Evolutionary conservation across 1,140 invertebrate species (phyloP).

Genomic region (Saccostrea glomerata): DNA sequence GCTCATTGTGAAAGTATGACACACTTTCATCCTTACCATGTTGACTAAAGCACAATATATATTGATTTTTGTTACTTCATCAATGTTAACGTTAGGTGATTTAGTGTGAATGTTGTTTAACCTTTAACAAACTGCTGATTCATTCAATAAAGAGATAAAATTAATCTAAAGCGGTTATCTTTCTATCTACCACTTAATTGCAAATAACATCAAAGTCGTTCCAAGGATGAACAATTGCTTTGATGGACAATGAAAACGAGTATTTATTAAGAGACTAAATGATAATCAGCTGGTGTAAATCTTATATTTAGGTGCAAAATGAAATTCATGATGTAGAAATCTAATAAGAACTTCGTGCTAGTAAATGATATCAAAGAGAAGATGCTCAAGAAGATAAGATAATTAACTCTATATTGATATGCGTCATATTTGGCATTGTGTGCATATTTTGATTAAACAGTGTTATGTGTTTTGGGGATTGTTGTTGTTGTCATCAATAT

Average conservation of each 20-base stretch:
- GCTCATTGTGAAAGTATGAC: too few relatives aligned
- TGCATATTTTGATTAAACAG: neutral
- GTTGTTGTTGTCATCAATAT: neutral
- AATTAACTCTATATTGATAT: neutral
- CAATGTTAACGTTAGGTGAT: neutral
- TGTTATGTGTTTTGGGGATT: neutral
- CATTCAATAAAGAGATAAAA: neutral
- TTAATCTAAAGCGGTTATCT: slow-evolving; percentile 29
- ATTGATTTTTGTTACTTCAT: slow-evolving; percentile 2
- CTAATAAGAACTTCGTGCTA: neutral
- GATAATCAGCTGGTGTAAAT: neutral
- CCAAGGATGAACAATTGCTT: neutral
- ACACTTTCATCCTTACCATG: too few relatives aligned
- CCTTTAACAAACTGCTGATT: slow-evolving; percentile 15
- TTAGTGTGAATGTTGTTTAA: neutral
- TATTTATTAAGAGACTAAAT: neutral
- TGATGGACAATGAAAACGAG: neutral
- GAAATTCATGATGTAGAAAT: neutral
- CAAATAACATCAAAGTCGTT: slow-evolving; percentile 3
- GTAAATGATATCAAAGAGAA: neutral
- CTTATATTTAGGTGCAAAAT: neutral
- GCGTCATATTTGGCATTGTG: neutral
- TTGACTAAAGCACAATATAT: too few relatives aligned
- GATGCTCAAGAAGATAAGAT: neutral
- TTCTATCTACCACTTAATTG: neutral